phyloP scores from a whole-genome alignment of 2,797 vertebrate species.

The Hemibagrus guttatus region DNA sequence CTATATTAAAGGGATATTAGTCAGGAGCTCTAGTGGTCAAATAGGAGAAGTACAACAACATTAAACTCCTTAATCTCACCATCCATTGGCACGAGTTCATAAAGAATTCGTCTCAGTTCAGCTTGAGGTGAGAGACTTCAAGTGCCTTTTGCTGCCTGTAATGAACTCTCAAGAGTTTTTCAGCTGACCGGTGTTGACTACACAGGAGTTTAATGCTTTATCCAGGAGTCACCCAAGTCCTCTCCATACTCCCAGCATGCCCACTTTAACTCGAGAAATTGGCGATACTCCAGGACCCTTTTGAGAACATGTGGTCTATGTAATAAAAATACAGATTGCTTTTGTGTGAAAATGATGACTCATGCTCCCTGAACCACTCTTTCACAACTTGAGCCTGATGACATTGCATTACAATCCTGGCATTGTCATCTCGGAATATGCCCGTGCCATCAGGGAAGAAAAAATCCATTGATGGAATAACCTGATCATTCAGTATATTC shows the following conservation, averaged over 20 bases:
- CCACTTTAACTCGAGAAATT: not conserved
- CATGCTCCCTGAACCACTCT: too few species aligned
- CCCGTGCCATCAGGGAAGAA: too few species aligned
- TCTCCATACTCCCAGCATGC: not conserved
- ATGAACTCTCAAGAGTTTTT: constrained; percentile 1
- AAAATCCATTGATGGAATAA: too few species aligned
- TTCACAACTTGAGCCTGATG: too few species aligned
- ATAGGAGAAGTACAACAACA: not conserved
- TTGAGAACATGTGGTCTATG: not conserved
- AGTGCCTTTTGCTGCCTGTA: not conserved
- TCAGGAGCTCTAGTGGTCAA: not conserved
- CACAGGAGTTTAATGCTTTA: not conserved
- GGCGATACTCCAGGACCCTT: not conserved
- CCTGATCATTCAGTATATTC: too few species aligned
- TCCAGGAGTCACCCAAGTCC: not conserved
- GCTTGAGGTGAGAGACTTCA: not conserved
- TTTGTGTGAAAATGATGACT: too few species aligned
- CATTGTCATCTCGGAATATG: too few species aligned
- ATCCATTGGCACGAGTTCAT: not conserved
- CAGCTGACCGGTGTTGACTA: not conserved
- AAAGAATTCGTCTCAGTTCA: not conserved
- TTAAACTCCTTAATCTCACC: not conserved
- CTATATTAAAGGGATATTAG: not conserved
- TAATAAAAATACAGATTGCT: not conserved
- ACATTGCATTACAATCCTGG: too few species aligned